These are phyloP conservation scores for Macaca mulatta DNA, from an alignment of 2,113 vertebrate species.

Conservation along the genomic window DNA sequence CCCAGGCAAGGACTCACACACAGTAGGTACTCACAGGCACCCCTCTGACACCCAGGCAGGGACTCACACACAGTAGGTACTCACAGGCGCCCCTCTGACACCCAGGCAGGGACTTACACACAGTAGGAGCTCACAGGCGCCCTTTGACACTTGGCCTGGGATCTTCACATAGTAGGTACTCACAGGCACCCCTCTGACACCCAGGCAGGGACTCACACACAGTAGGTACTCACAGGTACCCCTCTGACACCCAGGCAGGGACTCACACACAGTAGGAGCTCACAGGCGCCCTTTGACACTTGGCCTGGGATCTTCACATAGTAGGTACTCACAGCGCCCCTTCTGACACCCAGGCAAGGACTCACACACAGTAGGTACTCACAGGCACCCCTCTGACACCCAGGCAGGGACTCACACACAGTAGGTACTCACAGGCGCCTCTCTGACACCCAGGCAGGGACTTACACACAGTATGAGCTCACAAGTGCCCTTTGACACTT, in stretches of 20 bases:
- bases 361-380: background rate
- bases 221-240: background rate
- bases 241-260: too few species aligned
- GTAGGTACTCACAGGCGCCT: accelerated
- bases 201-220: too few species aligned
- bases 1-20: background rate
- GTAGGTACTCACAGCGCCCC: background rate
- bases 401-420: too few species aligned
- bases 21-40: background rate
- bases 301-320: too few species aligned
- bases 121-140: background rate
- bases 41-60: too few species aligned
- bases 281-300: too few species aligned
- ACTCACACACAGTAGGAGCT: too few species aligned
- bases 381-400: accelerated
- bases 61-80: too few species aligned
- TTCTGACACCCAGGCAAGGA: background rate
- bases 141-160: too few species aligned
- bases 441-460: background rate
- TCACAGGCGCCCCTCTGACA: background rate
- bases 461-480: too few species aligned
- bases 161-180: background rate
- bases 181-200: accelerated
- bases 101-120: background rate
- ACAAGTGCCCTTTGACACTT: too few species aligned